These are phyloP conservation scores for Parnassius mnemosyne DNA, from an alignment of 2,888 invertebrate species.

Conservation along the genomic window DNA sequence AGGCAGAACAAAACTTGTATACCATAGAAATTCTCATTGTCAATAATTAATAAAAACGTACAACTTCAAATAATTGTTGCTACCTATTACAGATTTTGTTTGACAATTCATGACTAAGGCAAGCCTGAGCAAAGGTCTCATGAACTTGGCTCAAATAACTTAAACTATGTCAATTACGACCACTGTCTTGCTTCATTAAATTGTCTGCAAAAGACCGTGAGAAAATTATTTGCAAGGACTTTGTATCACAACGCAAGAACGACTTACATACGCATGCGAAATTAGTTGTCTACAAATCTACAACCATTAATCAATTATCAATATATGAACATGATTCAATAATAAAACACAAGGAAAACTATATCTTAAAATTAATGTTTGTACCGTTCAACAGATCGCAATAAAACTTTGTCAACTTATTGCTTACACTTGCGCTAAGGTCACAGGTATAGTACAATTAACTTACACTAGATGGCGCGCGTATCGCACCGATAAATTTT, in stretches of 20 bases:
- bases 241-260: slow-evolving; percentile 3
- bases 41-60: neutral
- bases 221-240: slow-evolving; percentile 26
- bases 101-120: slow-evolving; percentile 22
- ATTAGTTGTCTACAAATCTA: neutral
- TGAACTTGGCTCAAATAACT: slow-evolving; percentile 29
- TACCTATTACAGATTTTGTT: slow-evolving; percentile 15
- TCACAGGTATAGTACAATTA: too few species aligned
- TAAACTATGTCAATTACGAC: slow-evolving; percentile 26
- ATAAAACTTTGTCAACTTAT: too few species aligned
- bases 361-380: too few species aligned
- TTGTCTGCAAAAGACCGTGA: slow-evolving; percentile 27
- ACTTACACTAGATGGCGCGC: too few species aligned
- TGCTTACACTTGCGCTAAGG: too few species aligned
- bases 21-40: neutral
- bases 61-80: neutral
- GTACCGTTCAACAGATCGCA: too few species aligned
- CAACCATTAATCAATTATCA: slow-evolving; percentile 8
- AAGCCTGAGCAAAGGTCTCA: slow-evolving; percentile 26
- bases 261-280: slow-evolving; percentile 12
- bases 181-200: slow-evolving; percentile 27
- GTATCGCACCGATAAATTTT: too few species aligned
- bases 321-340: slow-evolving; percentile 6
- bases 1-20: neutral
- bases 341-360: slow-evolving; percentile 10